Evolutionary conservation across 2,113 vertebrate genomes (phyloP), one percentile per base, ranked within the genome.

Genomic region (Saguinus imperator): DNA sequence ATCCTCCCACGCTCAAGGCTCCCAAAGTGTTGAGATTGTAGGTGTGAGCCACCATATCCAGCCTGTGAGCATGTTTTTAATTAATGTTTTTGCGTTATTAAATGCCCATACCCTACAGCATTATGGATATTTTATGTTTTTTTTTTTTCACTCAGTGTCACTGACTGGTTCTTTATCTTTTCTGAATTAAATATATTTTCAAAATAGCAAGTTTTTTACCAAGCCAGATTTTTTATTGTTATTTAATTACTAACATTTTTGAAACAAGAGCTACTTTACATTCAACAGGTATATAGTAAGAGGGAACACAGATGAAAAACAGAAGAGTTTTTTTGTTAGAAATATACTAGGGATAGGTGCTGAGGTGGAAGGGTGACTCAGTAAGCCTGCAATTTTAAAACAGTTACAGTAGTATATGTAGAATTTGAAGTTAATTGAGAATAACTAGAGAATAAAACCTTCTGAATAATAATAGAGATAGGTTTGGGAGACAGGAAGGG

Each of bases 251-350:
- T 64, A 35, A 55, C 50, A 55, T 37, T 11, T 27, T n/a, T 70
- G 80, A 94, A 87, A 52, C 82, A 91, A 91, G 52, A 89, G 18
- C n/a, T 76, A 20, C 11, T 93, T 96, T 95, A 37, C 45, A 75
- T 77, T 77, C 86, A 91, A 21, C 5, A 68, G 52, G 43, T 48
- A 77, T 32, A 23, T 72, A 20, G 35, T 77, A 23, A 48, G 23
- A 93, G 25, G 52, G 17, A 52, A 70, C 61, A 64, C 83, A 37
- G 20, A 14, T 50, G 55, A 76, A 76, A 92, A 55, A 35, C 77
- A 50, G 50, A 72, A 68, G 58, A 90, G 32, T 83, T 48, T 11
- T 95, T 50, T 48, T 92, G 61, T 48, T 96, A 64, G 50, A 96
- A 96, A 45, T 87, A 58, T 5, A 13, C 3, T 27, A n/a, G 37